Conservation (phyloP, 2,888 invertebrate genomes). For the Clitarchus hookeri region DNA sequence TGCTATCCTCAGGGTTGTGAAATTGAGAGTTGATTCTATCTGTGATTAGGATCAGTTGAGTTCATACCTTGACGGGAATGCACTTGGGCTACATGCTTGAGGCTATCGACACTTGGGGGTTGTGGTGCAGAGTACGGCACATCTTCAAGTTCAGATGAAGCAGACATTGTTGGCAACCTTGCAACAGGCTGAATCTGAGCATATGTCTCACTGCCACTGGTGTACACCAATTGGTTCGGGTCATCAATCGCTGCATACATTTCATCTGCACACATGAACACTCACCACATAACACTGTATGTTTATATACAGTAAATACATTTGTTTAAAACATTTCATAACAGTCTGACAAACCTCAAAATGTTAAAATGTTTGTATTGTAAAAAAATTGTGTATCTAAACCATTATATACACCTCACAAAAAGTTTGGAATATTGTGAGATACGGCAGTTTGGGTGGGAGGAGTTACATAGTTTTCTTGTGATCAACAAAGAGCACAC, state of each 20-base stretch:
- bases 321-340: too few species aligned
- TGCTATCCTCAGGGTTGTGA: too few species aligned
- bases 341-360: too few species aligned
- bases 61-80: conserved; percentile 63
- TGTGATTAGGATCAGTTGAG: too few species aligned
- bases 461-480: too few species aligned
- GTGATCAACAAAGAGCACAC: too few species aligned
- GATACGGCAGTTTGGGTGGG: too few species aligned
- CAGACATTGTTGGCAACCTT: conserved; percentile 18
- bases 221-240: conserved; percentile 61
- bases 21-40: too few species aligned
- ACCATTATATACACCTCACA: too few species aligned
- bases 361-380: too few species aligned
- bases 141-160: conserved; percentile 43
- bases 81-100: conserved; percentile 63
- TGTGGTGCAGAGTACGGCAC: conserved; percentile 56
- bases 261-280: conserved; percentile 66
- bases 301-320: background rate
- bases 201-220: conserved; percentile 84
- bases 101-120: conserved; percentile 66
- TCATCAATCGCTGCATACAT: conserved; percentile 91
- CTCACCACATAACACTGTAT: background rate
- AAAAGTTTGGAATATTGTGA: too few species aligned
- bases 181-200: conserved; percentile 69
- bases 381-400: too few species aligned